Conservation (phyloP, 2,888 invertebrate genomes). For the Clivina fossor region DNA sequence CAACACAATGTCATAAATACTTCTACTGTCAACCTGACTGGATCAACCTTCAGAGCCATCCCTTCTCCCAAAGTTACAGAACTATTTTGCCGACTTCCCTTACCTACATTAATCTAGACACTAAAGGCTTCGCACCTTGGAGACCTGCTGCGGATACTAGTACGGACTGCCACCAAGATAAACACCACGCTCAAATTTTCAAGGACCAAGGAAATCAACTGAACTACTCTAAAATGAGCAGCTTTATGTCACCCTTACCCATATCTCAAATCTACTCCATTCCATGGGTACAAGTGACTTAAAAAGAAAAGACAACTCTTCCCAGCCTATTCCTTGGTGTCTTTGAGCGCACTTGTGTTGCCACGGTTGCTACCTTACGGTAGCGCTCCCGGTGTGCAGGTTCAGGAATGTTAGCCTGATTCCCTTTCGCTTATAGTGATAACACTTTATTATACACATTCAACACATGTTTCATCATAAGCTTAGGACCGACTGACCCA, state of each 20-base stretch:
- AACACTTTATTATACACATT: slow-evolving; percentile 17
- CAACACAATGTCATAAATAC: too few relatives aligned
- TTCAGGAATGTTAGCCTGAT: neutral
- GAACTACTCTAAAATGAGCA: too few relatives aligned
- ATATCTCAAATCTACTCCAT: neutral
- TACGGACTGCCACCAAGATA: slow-evolving; percentile 37
- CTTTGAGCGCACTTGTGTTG: slow-evolving; percentile 44
- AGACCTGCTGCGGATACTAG: slow-evolving; percentile 21
- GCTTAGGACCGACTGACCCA: slow-evolving; percentile 49
- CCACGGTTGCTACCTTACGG: slow-evolving; percentile 41
- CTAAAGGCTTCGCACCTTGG: slow-evolving; percentile 37
- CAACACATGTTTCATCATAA: neutral
- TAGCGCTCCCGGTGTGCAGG: too few relatives aligned
- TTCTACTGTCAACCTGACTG: too few relatives aligned
- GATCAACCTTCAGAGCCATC: neutral
- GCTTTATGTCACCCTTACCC: neutral
- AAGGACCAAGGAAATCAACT: too few relatives aligned
- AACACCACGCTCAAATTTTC: too few relatives aligned
- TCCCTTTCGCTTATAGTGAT: slow-evolving; percentile 10
- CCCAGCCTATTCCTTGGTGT: slow-evolving; percentile 37
- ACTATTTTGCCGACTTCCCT: neutral
- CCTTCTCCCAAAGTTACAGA: neutral
- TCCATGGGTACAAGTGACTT: neutral
- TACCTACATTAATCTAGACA: neutral
- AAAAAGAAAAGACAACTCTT: slow-evolving; percentile 9